Evolutionary conservation across 2,888 invertebrate species (phyloP), one percentile per base, ranked within the genome.

Genomic region (Patella caerulea): DNA sequence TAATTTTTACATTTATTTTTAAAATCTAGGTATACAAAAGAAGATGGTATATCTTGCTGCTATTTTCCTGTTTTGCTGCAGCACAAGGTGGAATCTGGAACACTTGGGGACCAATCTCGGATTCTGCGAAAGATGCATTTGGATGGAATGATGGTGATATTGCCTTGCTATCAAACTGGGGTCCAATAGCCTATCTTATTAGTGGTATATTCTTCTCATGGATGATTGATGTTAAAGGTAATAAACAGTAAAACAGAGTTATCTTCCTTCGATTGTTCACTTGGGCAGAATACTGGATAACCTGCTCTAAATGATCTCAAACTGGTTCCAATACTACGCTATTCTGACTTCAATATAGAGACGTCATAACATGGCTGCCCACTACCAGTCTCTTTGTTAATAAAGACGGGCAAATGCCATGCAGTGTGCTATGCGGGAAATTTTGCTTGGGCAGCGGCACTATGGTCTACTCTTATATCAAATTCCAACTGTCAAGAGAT

Each of bases 141-240:
- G 59, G 55, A 65, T 84, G 84, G 84, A 15, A 72, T 14, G 81
- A 84, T 71, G 77, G 78, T 9, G 73, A 78, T 72, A 81, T 84
- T 34, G 81, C 83, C n/a, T 76, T 84, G 76, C 73, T 81, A 17
- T 70, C 81, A n/a, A 82, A 81, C 80, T 73, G 81, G 73, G 84
- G 83, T 19, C 79, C 80, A 53, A 77, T 83, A 52, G 73, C 82
- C 0, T 80, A 79, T 59, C 65, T 80, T 17, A 19, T 82, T 24
- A 65, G 71, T 29, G 81, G 79, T 65, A 77, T 82, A 24, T 78
- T 81, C 3, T 74, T 80, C 56, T 75, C 83, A 24, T 84, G 83
- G 81, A 71, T 84, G 14, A 78, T 84, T 79, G 84, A 84, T 29
- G 77, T 77, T 15, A 82, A 76, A 80, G 84, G 84, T 83, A 34